A percentile compares a stretch with the other conserved stretches of the same genome.
phyloP scores from a whole-genome alignment of 1,140 invertebrate genomes.

The Dendrolimus kikuchii region DNA sequence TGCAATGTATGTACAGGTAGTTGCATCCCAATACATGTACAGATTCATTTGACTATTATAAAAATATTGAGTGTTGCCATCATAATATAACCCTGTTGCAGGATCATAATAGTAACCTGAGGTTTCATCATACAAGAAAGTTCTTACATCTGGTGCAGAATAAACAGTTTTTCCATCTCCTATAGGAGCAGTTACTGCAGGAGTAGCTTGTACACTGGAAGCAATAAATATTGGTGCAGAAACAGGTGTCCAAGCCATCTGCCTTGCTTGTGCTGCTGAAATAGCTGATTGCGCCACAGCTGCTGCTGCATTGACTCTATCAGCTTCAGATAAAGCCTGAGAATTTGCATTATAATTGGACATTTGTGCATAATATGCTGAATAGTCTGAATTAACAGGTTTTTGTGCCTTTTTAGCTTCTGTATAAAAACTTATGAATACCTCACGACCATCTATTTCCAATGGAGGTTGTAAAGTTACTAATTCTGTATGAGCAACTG shows the following conservation, averaged over 20 bases:
- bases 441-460: constrained; percentile 52
- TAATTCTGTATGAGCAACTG: constrained; percentile 49
- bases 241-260: constrained; percentile 50
- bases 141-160: constrained; percentile 86
- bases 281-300: constrained; percentile 93
- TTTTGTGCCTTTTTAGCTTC: constrained; percentile 48
- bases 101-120: constrained; percentile 98
- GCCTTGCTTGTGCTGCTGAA: constrained; percentile 79
- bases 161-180: constrained; percentile 60
- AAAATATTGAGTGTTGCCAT: constrained; percentile 94
- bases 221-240: constrained; percentile 69
- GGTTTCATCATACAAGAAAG: constrained; percentile 94
- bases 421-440: constrained; percentile 57
- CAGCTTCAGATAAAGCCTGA: constrained; percentile 69
- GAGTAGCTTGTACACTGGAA: constrained; percentile 60
- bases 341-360: constrained; percentile 28
- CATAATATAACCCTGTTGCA: constrained; percentile 94
- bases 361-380: constrained; percentile 82
- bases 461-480: constrained; percentile 39
- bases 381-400: constrained; percentile 74
- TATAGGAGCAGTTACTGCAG: constrained; percentile 65
- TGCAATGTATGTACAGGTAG: constrained; percentile 85
- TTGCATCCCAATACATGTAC: constrained; percentile 96
- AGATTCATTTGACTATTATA: constrained; percentile 92
- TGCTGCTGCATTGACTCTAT: constrained; percentile 84